A percentile compares a stretch with the other conserved stretches of the same genome.
Conservation (phyloP, 2,888 invertebrate genomes). For the Parasteatoda lunata region DNA sequence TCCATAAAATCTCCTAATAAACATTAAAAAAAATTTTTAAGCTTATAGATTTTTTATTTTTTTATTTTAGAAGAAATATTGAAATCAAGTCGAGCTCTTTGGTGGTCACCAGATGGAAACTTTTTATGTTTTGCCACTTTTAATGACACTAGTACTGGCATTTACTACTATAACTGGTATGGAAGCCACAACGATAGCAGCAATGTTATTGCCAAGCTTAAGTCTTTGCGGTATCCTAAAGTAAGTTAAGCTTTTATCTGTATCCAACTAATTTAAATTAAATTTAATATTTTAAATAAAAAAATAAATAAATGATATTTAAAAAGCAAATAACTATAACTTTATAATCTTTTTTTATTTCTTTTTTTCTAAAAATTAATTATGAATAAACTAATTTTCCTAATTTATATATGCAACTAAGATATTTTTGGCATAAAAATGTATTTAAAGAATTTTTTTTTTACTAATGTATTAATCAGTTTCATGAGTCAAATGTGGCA, state of each 20-base stretch:
- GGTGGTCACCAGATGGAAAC: conserved; percentile 75
- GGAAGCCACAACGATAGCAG: conserved; percentile 63
- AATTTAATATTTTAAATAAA: background rate
- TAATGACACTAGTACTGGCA: conserved; percentile 74
- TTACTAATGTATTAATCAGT: too few relatives aligned
- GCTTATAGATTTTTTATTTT: background rate
- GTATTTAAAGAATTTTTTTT: too few relatives aligned
- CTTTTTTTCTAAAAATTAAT: too few relatives aligned
- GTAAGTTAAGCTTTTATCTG: conserved; percentile 29
- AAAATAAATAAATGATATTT: background rate
- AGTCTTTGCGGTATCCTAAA: conserved; percentile 70
- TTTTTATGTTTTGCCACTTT: conserved; percentile 74
- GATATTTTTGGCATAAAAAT: too few relatives aligned
- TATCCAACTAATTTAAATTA: background rate
- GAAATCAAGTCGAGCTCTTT: conserved; percentile 74
- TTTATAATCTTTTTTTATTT: too few relatives aligned
- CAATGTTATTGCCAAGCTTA: conserved; percentile 63
- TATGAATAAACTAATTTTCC: too few relatives aligned
- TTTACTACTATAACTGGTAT: conserved; percentile 69
- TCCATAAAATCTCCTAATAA: too few relatives aligned
- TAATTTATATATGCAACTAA: too few relatives aligned
- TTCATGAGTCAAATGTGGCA: too few relatives aligned
- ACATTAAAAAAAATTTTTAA: too few relatives aligned
- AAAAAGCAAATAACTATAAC: background rate
- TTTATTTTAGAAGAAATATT: conserved; percentile 77